Evolutionary conservation across 1,140 invertebrate species (phyloP), one percentile per base, ranked within the genome.

Genomic region (Chrysopa pallens): DNA sequence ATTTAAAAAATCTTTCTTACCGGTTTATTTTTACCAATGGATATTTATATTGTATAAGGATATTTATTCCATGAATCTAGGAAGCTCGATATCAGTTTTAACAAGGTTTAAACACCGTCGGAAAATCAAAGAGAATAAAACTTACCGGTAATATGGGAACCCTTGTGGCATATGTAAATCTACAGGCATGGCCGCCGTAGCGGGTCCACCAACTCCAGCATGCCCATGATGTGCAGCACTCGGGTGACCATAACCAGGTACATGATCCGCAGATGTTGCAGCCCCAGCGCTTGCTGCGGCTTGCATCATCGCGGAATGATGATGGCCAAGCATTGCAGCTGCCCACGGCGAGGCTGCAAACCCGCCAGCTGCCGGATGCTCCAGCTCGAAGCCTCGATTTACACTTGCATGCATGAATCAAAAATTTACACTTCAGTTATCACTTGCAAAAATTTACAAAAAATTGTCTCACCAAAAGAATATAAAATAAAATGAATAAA

Each of bases 81-180:
- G n/a, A n/a, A n/a, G n/a, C n/a, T n/a, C n/a, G n/a, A n/a, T n/a
- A n/a, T n/a, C n/a, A n/a, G n/a, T n/a, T n/a, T n/a, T n/a, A n/a
- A n/a, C n/a, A n/a, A n/a, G n/a, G n/a, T n/a, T n/a, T n/a, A n/a
- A 13, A 39, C 3, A 33, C n/a, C 31, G 31, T 33, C 31, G 31
- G n/a, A 46, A 46, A 56, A 54, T 23, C 17, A 2, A 23, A 23
- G 2, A 23, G 2, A 23, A 23, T n/a, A 23, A 23, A 53, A 60
- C 65, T 69, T 60, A 88, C 84, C 84, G 80, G 62, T 87, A 88
- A 62, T 87, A 88, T 38, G 83, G 80, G 58, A 87, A 88, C 43
- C 80, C 81, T 56, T 86, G 84, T 8, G 84, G 80, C 55, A 87
- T 81, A 64, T 88, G 84, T 42, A 88, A 69, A 59, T 87, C 84